Percentiles rank a stretch among this genome's conserved stretches.
phyloP scores from a whole-genome alignment of 2,113 vertebrate species.

The Hippocampus mohnikei region DNA sequence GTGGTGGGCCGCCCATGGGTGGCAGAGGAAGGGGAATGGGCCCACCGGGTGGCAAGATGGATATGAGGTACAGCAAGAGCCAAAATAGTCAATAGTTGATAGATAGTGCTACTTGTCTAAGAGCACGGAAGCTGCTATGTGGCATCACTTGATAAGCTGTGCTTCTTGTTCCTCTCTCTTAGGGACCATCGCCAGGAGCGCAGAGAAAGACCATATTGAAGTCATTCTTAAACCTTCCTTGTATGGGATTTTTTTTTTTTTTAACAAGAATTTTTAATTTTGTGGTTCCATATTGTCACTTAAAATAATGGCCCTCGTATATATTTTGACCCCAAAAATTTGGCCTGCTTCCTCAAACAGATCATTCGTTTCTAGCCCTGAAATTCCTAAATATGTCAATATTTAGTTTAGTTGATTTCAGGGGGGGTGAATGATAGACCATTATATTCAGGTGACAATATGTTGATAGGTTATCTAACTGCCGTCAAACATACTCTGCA shows the following conservation, averaged over 20 bases:
- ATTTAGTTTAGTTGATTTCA: no score
- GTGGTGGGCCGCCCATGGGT: conserved; percentile 87
- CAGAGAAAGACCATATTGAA: conserved; percentile 86
- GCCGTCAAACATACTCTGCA: conserved; percentile 46
- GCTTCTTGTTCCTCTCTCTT: background rate
- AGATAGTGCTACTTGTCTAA: background rate
- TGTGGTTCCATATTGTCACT: conserved; percentile 80
- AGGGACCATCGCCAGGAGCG: conserved; percentile 92
- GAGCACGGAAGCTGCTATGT: background rate
- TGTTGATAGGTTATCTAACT: conserved; percentile 56
- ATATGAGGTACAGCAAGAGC: conserved; percentile 57
- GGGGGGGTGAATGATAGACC: no score
- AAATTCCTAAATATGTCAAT: no score
- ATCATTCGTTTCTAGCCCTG: no score
- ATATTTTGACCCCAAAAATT: no score
- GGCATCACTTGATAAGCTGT: background rate
- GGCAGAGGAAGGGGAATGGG: conserved; percentile 85
- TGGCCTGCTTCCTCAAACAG: no score
- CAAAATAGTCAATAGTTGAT: background rate
- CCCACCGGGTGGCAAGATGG: conserved; percentile 71
- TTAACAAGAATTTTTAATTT: conserved; percentile 90
- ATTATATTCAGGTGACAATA: conserved; percentile 41
- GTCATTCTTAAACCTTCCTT: conserved; percentile 63
- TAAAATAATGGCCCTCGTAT: no score
- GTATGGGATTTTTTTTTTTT: conserved; percentile 84